phyloP scores from a whole-genome alignment of 2,888 invertebrate genomes.

The Melinaea menophilus region DNA sequence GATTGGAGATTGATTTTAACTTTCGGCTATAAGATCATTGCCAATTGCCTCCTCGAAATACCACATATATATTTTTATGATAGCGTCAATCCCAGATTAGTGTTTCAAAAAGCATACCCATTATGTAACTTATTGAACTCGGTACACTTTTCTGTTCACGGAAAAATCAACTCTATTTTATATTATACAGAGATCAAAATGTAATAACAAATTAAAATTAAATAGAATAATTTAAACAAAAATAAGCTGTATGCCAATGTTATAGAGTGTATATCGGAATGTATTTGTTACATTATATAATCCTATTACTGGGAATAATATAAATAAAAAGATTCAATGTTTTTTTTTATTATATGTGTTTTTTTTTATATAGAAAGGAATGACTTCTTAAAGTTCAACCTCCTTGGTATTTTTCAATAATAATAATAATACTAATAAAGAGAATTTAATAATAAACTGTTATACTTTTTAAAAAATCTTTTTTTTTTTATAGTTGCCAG shows the following conservation, averaged over 20 bases:
- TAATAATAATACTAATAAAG: too few relatives aligned
- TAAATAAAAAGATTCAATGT: conserved; percentile 18
- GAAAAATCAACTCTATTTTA: conserved; percentile 12
- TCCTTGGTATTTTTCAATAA: too few relatives aligned
- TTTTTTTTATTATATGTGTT: conserved; percentile 22
- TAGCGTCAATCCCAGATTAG: conserved; percentile 13
- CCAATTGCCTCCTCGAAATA: too few relatives aligned
- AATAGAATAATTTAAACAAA: conserved; percentile 9
- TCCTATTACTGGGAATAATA: conserved; percentile 28
- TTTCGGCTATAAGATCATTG: too few relatives aligned
- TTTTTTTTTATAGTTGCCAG: too few relatives aligned
- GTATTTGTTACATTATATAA: conserved; percentile 25
- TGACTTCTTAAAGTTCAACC: too few relatives aligned
- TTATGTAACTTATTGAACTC: conserved; percentile 26
- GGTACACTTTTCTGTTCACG: conserved; percentile 23
- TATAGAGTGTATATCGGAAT: conserved; percentile 4
- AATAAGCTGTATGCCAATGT: not conserved
- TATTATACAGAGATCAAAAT: conserved; percentile 7
- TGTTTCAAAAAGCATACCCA: conserved; percentile 23
- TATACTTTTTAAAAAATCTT: too few relatives aligned
- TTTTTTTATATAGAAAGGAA: not conserved
- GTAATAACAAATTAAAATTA: conserved; percentile 3
- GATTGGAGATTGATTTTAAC: too few relatives aligned
- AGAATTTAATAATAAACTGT: too few relatives aligned
- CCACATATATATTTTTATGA: not conserved